These are phyloP conservation scores for Microplitis mediator DNA, from an alignment of 1,140 invertebrate genomes.

Conservation along the genomic window DNA sequence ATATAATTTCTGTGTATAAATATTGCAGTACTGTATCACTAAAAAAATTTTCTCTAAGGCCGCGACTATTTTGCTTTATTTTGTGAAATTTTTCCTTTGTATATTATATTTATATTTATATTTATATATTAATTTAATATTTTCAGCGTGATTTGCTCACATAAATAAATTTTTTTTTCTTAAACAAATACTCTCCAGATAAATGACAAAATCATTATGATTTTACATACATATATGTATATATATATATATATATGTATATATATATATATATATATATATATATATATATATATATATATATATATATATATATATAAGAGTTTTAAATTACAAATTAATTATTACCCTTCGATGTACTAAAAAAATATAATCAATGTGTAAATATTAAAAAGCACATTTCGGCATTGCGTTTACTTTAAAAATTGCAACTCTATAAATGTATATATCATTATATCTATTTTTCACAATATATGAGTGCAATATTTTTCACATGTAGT, in stretches of 20 bases:
- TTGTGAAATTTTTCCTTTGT: too few relatives aligned
- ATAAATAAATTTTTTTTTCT: background rate
- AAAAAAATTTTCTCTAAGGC: background rate
- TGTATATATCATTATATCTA: background rate
- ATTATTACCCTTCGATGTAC: background rate
- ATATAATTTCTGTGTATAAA: background rate
- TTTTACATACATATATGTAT: background rate
- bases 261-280: background rate
- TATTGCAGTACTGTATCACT: constrained; percentile 16
- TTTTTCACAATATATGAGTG: constrained; percentile 27
- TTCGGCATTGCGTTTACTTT: constrained; percentile 35
- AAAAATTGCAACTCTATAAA: constrained; percentile 18
- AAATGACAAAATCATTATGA: background rate
- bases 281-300: background rate
- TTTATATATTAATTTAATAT: constrained; percentile 13
- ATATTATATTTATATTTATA: constrained; percentile 2
- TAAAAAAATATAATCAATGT: constrained; percentile 38
- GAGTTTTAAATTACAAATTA: background rate
- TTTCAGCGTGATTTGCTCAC: constrained; percentile 14
- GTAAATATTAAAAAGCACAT: constrained; percentile 44
- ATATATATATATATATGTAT: too few relatives aligned
- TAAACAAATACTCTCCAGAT: background rate
- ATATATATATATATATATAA: background rate
- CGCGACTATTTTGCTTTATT: background rate
- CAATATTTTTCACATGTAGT: constrained; percentile 13